Percentiles rank a stretch among this genome's conserved stretches.
Evolutionary conservation across 2,113 vertebrate genomes (phyloP).

Genomic region (Pterophyllum scalare): DNA sequence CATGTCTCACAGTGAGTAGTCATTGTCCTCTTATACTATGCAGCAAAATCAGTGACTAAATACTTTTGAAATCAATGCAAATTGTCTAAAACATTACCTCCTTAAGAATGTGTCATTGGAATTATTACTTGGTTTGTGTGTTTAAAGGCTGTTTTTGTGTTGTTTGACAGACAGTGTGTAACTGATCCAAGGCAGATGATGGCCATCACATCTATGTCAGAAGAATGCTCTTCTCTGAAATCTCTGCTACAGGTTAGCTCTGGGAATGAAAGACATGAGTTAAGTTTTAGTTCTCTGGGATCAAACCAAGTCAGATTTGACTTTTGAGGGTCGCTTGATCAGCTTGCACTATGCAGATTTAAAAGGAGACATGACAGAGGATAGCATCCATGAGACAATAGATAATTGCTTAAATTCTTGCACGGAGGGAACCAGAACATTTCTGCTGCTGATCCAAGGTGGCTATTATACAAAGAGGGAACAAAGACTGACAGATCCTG

Average conservation of each 20-base stretch:
- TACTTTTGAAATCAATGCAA: background rate
- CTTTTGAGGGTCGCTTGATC: background rate
- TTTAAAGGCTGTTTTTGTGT: background rate
- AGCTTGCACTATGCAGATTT: conserved; percentile 34
- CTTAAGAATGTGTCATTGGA: background rate
- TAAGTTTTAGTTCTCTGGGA: conserved; percentile 11
- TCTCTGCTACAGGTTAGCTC: conserved; percentile 17
- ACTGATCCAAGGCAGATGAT: conserved; percentile 1
- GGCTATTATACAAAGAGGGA: conserved; percentile 39
- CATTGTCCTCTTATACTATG: background rate
- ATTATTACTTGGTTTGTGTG: background rate
- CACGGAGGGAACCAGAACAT: conserved; percentile 6
- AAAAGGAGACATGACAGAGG: conserved; percentile 27
- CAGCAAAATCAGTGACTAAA: background rate
- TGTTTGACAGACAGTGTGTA: background rate
- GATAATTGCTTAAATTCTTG: conserved; percentile 32
- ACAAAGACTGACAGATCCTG: conserved; percentile 39
- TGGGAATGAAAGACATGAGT: background rate
- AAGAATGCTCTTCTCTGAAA: conserved; percentile 25
- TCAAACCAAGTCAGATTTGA: conserved; percentile 30
- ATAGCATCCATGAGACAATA: conserved; percentile 7
- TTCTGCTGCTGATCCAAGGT: conserved; percentile 56
- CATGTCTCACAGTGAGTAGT: conserved; percentile 46
- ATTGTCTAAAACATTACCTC: background rate
- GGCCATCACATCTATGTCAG: conserved; percentile 37